Base-by-base conservation (phyloP, 2,113 vertebrate species). In the Australoheros scitulus region DNA sequence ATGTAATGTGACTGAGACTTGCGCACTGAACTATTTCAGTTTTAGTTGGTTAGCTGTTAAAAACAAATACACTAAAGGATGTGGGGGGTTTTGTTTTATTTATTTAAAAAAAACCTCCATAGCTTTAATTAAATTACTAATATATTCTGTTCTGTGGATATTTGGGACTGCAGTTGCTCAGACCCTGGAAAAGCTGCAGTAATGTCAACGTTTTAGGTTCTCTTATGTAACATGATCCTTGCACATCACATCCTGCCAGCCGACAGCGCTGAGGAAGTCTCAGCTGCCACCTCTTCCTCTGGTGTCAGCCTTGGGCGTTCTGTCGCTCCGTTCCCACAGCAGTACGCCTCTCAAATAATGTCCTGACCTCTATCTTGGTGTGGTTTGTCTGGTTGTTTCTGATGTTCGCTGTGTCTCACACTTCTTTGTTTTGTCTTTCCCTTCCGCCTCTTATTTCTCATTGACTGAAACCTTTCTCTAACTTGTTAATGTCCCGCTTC, bases 281-380 rank as follows among this genome's bases (percentile, higher is more conserved):
- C 88, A 82, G 89, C 88, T 88, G 82, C 90, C 55, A 65, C 84
- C 84, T 91, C 75, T 92, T 94, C 87, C 92, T 92, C 92, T 72
- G 50, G 83, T 91, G 92, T 93, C 89, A 82, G 80, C 81, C 87
- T 64, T 81, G 79, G 68, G 87, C 81, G 36, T 88, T 83, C 65
- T 76, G 82, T 85, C 13, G 1, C 77, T 76, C 32, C 59, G 68
- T 63, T 81, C 76, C 60, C 81, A 79, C 89, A 85, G 58, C 43
- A 41, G 88, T 81, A 81, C 14, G 26, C 81, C 75, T 81, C 82
- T 47, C 38, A 81, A 86, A 88, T 89, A 78, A 80, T 52, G 76
- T 72, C 87, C 90, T 85, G 91, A 82, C 86, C 87, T 85, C 81
- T 83, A 79, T 83, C 70, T 55, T 36, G 13, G 22, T 59, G 43